These are phyloP conservation scores for Strix aluco DNA, from an alignment of 2,113 vertebrate species.

Conservation along the genomic window DNA sequence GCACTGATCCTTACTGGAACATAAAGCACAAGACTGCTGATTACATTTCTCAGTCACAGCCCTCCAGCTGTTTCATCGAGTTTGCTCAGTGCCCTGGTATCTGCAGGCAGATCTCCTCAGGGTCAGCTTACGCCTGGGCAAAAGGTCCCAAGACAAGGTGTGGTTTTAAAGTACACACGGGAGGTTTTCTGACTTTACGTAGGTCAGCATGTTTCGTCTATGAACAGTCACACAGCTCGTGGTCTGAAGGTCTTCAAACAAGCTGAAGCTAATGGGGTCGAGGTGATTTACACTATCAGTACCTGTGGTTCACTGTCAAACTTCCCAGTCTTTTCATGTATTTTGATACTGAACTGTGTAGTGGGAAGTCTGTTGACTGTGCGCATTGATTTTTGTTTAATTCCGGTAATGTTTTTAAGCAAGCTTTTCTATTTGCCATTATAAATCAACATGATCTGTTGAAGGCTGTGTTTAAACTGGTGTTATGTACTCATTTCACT, in stretches of 20 bases:
- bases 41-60: not conserved
- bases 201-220: not conserved
- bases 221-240: not conserved
- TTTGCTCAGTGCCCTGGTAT: not conserved
- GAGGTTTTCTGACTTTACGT: not conserved
- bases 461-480: not conserved
- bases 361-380: not conserved
- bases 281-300: not conserved
- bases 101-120: conserved; percentile 33
- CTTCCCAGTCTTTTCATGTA: not conserved
- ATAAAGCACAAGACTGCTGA: not conserved
- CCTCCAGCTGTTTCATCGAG: not conserved
- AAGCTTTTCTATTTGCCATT: not conserved
- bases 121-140: not conserved
- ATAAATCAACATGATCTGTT: not conserved
- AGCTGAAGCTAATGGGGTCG: not conserved
- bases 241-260: not conserved
- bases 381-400: not conserved
- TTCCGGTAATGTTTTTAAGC: not conserved
- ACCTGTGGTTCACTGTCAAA: not conserved
- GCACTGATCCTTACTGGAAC: not conserved
- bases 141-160: not conserved
- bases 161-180: not conserved
- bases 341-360: not conserved
- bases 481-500: not conserved